Percentiles rank a stretch among this genome's conserved stretches.
Evolutionary conservation across 2,113 vertebrate species (phyloP).

Genomic region (Asarcornis scutulata): DNA sequence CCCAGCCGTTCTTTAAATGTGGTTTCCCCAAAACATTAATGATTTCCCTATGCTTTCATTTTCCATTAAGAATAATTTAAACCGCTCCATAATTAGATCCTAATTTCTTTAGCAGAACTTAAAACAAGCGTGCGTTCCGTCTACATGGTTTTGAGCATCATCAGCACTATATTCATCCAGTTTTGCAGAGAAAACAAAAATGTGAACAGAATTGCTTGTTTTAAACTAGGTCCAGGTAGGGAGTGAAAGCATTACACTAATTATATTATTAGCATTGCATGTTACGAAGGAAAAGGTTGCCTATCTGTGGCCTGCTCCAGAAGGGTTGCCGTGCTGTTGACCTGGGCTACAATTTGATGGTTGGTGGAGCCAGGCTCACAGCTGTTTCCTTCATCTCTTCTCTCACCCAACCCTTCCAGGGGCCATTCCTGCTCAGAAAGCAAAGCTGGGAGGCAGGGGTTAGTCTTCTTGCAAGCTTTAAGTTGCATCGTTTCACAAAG

Average conservation of each 20-base stretch:
- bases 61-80: slow-evolving; percentile 22
- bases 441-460: neutral
- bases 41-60: slow-evolving; percentile 8
- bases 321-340: neutral
- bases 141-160: neutral
- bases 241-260: neutral
- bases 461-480: neutral
- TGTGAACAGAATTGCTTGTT: neutral
- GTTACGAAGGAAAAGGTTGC: neutral
- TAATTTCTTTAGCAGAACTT: neutral
- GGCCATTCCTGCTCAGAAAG: neutral
- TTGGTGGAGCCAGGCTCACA: neutral
- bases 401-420: neutral
- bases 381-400: neutral
- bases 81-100: slow-evolving; percentile 12
- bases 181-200: neutral
- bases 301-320: neutral
- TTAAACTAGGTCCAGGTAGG: neutral
- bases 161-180: accelerated
- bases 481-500: neutral
- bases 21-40: neutral
- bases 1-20: slow-evolving; percentile 16
- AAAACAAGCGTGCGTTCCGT: neutral
- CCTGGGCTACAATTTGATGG: neutral
- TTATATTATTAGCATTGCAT: neutral